These are phyloP conservation scores for Coryphaenoides rupestris DNA, from an alignment of 2,113 vertebrate genomes.

Conservation along the genomic window DNA sequence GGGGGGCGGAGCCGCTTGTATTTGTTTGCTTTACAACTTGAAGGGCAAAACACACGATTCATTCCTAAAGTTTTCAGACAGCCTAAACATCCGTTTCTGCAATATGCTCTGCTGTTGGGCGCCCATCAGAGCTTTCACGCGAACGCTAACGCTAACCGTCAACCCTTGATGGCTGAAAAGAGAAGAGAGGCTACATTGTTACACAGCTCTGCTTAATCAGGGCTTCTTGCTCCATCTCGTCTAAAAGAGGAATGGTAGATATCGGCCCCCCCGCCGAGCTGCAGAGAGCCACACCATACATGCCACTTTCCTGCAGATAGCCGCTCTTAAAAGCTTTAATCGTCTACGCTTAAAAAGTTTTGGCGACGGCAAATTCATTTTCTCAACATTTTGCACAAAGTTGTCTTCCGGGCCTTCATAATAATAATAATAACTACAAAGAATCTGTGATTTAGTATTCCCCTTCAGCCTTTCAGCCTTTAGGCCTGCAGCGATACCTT, in stretches of 20 bases:
- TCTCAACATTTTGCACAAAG: too few species aligned
- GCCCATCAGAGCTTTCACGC: conserved; percentile 12
- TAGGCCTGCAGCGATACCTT: not conserved
- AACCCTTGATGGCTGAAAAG: not conserved
- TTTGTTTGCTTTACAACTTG: conserved; percentile 71
- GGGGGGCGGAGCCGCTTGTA: conserved; percentile 52
- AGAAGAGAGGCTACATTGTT: too few species aligned
- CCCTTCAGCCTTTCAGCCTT: too few species aligned
- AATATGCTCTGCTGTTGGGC: conserved; percentile 18
- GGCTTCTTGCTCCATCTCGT: conserved; percentile 12
- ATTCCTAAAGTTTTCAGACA: conserved; percentile 42
- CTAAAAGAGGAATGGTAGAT: conserved; percentile 32
- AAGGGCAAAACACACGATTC: conserved; percentile 62
- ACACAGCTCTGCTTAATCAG: conserved; percentile 5
- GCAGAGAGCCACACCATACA: conserved; percentile 20
- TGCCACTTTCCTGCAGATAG: conserved; percentile 21
- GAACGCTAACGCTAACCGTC: not conserved
- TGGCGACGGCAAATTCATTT: too few species aligned
- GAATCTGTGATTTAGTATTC: too few species aligned
- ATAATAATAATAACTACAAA: too few species aligned
- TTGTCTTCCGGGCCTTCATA: too few species aligned
- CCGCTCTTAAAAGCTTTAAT: too few species aligned
- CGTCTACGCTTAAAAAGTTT: too few species aligned
- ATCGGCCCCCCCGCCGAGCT: conserved; percentile 18
- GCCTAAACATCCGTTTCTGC: not conserved